Percentiles rank a stretch among this genome's conserved stretches.
Evolutionary conservation across 1,140 invertebrate species (phyloP).

Genomic region (Papilio dardanus): DNA sequence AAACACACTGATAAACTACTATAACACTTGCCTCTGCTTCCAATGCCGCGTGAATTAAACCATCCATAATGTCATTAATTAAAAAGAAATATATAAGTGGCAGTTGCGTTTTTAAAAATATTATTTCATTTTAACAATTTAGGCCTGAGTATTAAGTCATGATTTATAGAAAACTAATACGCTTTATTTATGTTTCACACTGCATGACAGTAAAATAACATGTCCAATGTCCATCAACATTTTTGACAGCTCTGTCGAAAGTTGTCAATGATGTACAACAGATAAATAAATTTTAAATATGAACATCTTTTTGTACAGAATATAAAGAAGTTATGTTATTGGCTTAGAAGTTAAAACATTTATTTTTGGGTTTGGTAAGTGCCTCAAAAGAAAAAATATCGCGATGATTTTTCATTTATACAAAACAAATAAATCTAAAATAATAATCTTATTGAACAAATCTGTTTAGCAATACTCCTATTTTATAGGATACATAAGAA

Average conservation of each 20-base stretch:
- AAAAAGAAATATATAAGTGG: slow-evolving; percentile 76
- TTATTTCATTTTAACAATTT: slow-evolving; percentile 78
- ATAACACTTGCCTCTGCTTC: slow-evolving; percentile 80
- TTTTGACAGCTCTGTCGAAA: slow-evolving; percentile 67
- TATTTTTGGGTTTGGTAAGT: too few species aligned
- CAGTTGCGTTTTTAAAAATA: slow-evolving; percentile 71
- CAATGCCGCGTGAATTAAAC: slow-evolving; percentile 83
- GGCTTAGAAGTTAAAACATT: background rate
- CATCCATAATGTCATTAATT: slow-evolving; percentile 82
- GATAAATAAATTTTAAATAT: background rate
- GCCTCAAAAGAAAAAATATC: too few species aligned
- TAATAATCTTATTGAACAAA: too few species aligned
- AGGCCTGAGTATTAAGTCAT: slow-evolving; percentile 80
- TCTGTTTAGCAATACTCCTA: too few species aligned
- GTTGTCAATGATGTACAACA: slow-evolving; percentile 37
- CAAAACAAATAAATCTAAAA: too few species aligned
- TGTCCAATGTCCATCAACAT: slow-evolving; percentile 80
- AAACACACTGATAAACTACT: slow-evolving; percentile 60
- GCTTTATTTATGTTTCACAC: slow-evolving; percentile 83
- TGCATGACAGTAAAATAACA: slow-evolving; percentile 82
- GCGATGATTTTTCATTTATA: too few species aligned
- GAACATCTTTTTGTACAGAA: background rate
- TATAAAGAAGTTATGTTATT: background rate
- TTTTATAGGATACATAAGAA: too few species aligned
- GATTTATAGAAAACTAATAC: slow-evolving; percentile 79